Conservation (phyloP, 2,888 invertebrate genomes). For the Zygothrica quintamaculata region DNA sequence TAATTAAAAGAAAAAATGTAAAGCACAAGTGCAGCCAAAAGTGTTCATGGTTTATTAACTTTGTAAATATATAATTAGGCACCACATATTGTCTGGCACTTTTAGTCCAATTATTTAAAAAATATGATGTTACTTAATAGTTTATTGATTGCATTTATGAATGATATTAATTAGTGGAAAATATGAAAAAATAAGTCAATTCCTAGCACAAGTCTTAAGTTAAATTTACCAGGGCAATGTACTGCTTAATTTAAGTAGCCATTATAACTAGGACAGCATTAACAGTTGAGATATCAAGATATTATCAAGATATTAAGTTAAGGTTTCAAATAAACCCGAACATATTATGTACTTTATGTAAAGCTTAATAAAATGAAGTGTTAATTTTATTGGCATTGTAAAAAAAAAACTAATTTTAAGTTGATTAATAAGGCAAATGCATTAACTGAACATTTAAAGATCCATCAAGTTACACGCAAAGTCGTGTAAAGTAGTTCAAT, state of each 20-base stretch:
- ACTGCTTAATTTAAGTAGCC: too few relatives aligned
- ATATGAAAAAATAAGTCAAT: too few relatives aligned
- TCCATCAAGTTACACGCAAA: neutral
- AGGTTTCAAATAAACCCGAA: too few relatives aligned
- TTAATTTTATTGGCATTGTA: neutral
- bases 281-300: too few relatives aligned
- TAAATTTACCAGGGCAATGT: slow-evolving; percentile 2
- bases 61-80: slow-evolving; percentile 29
- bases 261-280: too few relatives aligned
- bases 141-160: slow-evolving; percentile 15
- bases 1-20: slow-evolving; percentile 28
- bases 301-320: too few relatives aligned
- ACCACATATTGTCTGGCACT: slow-evolving; percentile 11
- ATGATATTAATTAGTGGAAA: slow-evolving; percentile 13
- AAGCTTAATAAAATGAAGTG: slow-evolving; percentile 1
- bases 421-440: slow-evolving; percentile 5
- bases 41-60: slow-evolving; percentile 46
- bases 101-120: slow-evolving; percentile 10
- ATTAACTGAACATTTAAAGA: neutral
- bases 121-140: slow-evolving; percentile 11
- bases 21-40: slow-evolving; percentile 1
- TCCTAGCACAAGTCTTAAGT: slow-evolving; percentile 1
- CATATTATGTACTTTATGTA: too few relatives aligned
- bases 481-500: slow-evolving; percentile 47
- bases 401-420: neutral